These are phyloP conservation scores for Sinella curviseta DNA, from an alignment of 1,140 invertebrate genomes.

Conservation along the genomic window DNA sequence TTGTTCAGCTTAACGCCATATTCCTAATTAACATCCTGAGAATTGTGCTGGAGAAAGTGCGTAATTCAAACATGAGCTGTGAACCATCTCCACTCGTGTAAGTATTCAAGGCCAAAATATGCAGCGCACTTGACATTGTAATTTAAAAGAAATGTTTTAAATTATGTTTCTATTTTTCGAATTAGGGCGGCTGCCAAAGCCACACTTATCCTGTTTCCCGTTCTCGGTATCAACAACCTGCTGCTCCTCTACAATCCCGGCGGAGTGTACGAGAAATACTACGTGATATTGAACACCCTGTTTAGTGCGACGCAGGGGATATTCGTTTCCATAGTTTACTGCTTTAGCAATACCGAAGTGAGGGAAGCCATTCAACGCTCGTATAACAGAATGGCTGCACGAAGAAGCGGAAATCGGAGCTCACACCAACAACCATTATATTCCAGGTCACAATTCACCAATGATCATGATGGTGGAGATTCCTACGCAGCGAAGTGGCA, in stretches of 20 bases:
- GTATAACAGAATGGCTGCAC: too few relatives aligned
- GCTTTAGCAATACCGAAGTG: conserved; percentile 60
- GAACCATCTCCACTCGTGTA: conserved; percentile 56
- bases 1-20: conserved; percentile 58
- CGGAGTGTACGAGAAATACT: conserved; percentile 54
- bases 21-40: conserved; percentile 61
- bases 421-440: too few relatives aligned
- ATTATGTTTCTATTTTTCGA: too few relatives aligned
- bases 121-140: too few relatives aligned
- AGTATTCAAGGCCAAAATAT: too few relatives aligned
- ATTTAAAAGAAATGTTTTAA: too few relatives aligned
- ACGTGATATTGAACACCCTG: conserved; percentile 59
- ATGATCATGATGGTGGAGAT: too few relatives aligned
- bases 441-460: too few relatives aligned
- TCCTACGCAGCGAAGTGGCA: too few relatives aligned
- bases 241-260: conserved; percentile 60
- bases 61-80: conserved; percentile 52
- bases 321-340: conserved; percentile 60
- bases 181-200: conserved; percentile 57
- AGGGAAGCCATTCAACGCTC: conserved; percentile 42
- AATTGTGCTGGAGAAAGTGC: conserved; percentile 58
- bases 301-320: conserved; percentile 61
- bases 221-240: conserved; percentile 61
- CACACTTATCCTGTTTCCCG: conserved; percentile 61
- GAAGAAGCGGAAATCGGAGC: too few relatives aligned